Evolutionary conservation across 2,888 invertebrate genomes (phyloP).

Genomic region (Watsonalla cultraria): DNA sequence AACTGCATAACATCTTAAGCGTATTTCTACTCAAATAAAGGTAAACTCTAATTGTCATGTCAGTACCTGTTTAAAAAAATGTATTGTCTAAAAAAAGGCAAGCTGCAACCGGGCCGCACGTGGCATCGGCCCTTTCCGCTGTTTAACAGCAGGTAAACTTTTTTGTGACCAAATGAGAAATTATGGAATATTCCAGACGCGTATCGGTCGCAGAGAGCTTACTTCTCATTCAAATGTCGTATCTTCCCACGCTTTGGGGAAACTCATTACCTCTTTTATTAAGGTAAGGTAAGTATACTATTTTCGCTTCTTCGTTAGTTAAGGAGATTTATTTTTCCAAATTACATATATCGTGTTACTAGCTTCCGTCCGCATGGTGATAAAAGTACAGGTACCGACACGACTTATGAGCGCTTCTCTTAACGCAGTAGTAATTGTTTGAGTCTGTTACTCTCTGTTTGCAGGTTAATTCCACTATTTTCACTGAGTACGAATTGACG

Average conservation of each 20-base stretch:
- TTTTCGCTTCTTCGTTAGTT: too few relatives aligned
- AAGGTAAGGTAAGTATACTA: background rate
- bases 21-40: background rate
- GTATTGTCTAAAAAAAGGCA: conserved; percentile 33
- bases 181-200: conserved; percentile 57
- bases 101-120: conserved; percentile 65
- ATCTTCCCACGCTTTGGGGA: conserved; percentile 37
- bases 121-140: conserved; percentile 73
- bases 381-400: too few relatives aligned
- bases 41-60: conserved; percentile 21
- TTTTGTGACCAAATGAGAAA: conserved; percentile 57
- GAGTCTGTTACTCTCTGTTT: too few relatives aligned
- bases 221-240: conserved; percentile 36
- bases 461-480: too few relatives aligned
- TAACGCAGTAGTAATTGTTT: too few relatives aligned
- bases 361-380: too few relatives aligned
- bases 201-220: conserved; percentile 36
- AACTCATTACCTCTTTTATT: conserved; percentile 4
- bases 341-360: background rate
- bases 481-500: too few relatives aligned
- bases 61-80: conserved; percentile 27
- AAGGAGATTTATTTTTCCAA: too few relatives aligned
- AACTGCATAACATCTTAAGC: background rate
- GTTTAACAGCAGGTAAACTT: conserved; percentile 68
- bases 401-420: too few relatives aligned